Evolutionary conservation across 2,797 vertebrate genomes (phyloP).

Genomic region (Girardinus metallicus): DNA sequence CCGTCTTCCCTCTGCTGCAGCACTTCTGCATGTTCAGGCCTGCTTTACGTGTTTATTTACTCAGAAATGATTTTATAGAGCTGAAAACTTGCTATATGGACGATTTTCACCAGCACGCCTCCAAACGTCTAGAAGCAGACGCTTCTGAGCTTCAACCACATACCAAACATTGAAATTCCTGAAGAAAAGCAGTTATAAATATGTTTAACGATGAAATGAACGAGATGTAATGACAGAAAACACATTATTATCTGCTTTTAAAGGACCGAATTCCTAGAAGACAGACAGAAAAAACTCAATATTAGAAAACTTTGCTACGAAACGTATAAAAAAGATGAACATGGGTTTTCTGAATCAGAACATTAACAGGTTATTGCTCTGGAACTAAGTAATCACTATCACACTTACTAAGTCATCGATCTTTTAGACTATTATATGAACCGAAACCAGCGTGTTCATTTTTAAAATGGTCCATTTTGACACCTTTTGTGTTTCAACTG

Average conservation of each 20-base stretch:
- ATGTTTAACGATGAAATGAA: not conserved
- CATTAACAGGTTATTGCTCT: not conserved
- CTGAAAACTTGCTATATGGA: not conserved
- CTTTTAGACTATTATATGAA: not conserved
- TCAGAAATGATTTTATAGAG: not conserved
- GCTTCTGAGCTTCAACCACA: not conserved
- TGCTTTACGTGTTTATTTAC: not conserved
- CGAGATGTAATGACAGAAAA: not conserved
- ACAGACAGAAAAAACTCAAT: not conserved
- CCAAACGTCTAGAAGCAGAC: not conserved
- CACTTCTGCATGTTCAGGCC: too few species aligned
- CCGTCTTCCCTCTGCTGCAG: slow-evolving; percentile 4
- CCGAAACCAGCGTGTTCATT: not conserved
- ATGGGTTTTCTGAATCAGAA: not conserved
- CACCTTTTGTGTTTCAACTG: not conserved
- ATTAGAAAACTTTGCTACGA: not conserved
- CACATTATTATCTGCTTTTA: not conserved
- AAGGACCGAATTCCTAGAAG: not conserved
- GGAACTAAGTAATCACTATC: not conserved
- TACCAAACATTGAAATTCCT: not conserved
- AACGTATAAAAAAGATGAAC: not conserved
- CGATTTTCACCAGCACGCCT: not conserved
- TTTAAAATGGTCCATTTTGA: not conserved
- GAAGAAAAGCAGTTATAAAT: not conserved
- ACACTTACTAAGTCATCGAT: not conserved